Percentiles rank a stretch among this genome's conserved stretches.
These are phyloP conservation scores for Tragulus kanchil DNA, from an alignment of 2,113 vertebrate species.

Conservation along the genomic window DNA sequence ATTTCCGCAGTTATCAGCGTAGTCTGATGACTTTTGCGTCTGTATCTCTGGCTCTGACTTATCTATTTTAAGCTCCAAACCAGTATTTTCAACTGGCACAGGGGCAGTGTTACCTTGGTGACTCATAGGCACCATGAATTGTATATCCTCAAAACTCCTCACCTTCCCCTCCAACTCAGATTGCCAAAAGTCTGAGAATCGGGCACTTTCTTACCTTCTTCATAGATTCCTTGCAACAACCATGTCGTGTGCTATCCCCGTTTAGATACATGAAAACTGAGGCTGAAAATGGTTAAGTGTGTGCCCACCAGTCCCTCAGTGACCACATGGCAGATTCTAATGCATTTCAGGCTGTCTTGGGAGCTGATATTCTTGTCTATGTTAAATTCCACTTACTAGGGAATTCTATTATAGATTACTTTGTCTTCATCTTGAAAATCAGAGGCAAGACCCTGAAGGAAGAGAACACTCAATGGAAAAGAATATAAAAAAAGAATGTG, in stretches of 20 bases:
- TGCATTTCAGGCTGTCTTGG: slow-evolving; percentile 36
- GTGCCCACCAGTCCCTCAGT: background rate
- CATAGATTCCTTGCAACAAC: background rate
- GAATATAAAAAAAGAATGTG: background rate
- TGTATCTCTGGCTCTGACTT: background rate
- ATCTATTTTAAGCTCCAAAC: slow-evolving; percentile 35
- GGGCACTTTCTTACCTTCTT: background rate
- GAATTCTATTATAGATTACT: background rate
- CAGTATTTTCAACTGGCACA: slow-evolving; percentile 10
- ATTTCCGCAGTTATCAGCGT: background rate
- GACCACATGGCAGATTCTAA: background rate
- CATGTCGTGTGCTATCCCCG: background rate
- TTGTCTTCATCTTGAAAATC: slow-evolving; percentile 65
- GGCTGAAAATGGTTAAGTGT: background rate
- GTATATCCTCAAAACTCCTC: slow-evolving; percentile 19
- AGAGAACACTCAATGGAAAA: background rate
- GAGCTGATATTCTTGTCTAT: slow-evolving; percentile 10
- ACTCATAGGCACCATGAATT: background rate
- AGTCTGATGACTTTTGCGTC: background rate
- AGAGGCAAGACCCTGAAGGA: background rate
- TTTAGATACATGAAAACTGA: slow-evolving; percentile 23
- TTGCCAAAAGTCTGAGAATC: background rate
- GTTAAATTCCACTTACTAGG: background rate
- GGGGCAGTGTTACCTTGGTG: background rate
- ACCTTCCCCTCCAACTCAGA: background rate